These are phyloP conservation scores for Zelleria hepariella DNA, from an alignment of 2,888 invertebrate species.

Conservation along the genomic window DNA sequence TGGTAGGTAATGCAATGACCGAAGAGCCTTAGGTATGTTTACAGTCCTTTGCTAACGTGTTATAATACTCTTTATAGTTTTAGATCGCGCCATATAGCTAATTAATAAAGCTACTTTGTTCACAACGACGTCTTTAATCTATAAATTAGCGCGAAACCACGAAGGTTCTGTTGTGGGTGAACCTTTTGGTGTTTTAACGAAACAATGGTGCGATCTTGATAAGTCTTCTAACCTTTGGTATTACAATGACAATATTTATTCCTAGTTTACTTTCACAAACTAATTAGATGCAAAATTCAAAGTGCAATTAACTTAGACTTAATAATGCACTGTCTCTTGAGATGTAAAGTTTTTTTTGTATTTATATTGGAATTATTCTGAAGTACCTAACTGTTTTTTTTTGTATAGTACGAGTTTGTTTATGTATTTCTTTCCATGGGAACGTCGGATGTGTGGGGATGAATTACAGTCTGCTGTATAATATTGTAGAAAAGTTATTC, in stretches of 20 bases:
- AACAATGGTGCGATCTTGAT: neutral
- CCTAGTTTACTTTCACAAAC: neutral
- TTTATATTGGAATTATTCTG: constrained; percentile 9
- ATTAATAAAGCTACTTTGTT: neutral
- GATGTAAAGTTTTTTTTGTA: constrained; percentile 26
- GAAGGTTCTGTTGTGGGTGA: neutral
- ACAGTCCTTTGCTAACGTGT: neutral
- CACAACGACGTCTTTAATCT: neutral
- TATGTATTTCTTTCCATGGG: constrained; percentile 6
- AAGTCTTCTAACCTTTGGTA: neutral
- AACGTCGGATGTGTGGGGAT: constrained; percentile 19
- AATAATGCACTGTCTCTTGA: constrained; percentile 16
- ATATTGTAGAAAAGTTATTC: constrained; percentile 67
- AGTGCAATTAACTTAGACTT: constrained; percentile 43
- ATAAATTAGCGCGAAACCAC: neutral
- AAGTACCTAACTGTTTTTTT: constrained; percentile 1
- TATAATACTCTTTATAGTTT: neutral
- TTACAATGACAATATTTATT: neutral
- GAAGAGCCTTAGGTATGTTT: too few species aligned
- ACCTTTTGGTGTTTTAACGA: neutral
- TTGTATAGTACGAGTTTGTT: neutral
- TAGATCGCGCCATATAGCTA: neutral
- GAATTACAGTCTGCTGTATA: constrained; percentile 58
- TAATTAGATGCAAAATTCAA: constrained; percentile 13
- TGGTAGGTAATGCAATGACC: too few species aligned